These are phyloP conservation scores for Euthynnus affinis DNA, from an alignment of 2,797 vertebrate genomes.

Conservation along the genomic window DNA sequence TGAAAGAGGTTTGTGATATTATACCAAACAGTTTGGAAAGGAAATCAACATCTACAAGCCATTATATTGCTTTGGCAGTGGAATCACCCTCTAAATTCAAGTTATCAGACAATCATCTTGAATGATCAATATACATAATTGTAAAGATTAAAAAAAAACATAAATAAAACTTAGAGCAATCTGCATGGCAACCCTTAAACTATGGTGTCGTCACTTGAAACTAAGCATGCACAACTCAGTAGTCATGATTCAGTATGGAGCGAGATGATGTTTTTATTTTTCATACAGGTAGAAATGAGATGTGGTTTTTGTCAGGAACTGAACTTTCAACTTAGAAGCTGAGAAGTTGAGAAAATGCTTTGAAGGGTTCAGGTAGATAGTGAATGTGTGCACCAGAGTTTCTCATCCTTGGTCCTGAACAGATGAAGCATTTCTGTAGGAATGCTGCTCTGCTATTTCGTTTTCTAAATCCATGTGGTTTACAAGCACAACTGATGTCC, in stretches of 20 bases:
- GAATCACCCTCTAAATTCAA: no score
- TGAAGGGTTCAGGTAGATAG: not conserved
- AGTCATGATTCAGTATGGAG: not conserved
- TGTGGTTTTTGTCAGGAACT: not conserved
- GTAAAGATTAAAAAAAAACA: not conserved
- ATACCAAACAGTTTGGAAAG: no score
- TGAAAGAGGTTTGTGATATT: no score
- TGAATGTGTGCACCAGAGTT: not conserved
- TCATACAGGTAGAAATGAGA: conserved; percentile 15
- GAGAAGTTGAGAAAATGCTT: not conserved
- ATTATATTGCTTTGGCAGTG: no score
- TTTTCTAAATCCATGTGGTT: not conserved
- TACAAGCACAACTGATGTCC: not conserved
- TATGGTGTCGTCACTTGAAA: not conserved
- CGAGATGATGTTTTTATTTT: conserved; percentile 61
- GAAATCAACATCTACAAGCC: no score
- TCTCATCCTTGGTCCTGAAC: not conserved
- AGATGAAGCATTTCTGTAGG: not conserved
- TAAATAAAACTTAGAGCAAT: not conserved
- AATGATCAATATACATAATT: not conserved
- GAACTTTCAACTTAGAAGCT: not conserved
- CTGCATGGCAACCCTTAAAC: not conserved
- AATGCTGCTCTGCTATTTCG: not conserved
- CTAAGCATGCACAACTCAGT: not conserved
- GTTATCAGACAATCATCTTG: no score